Conservation (phyloP, 2,888 invertebrate genomes). For the Phyto melanocephala region DNA sequence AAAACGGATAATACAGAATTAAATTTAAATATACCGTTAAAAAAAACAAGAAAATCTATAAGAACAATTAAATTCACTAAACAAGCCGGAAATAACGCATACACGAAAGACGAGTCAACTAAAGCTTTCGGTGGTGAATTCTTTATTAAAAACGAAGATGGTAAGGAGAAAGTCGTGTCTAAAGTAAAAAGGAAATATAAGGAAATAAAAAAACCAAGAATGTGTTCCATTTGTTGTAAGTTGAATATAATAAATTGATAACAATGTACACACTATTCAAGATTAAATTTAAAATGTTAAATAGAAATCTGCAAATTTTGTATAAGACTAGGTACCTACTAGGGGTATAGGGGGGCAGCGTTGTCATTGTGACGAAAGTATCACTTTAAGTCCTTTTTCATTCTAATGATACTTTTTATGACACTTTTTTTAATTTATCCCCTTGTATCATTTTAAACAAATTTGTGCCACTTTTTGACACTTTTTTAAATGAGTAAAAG, state of each 20-base stretch:
- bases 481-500: too few species aligned
- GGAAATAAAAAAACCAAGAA: constrained; percentile 25
- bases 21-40: background rate
- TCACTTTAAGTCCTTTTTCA: too few species aligned
- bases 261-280: background rate
- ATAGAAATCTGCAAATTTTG: too few species aligned
- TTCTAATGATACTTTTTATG: too few species aligned
- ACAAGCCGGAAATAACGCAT: background rate
- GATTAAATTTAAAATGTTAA: too few species aligned
- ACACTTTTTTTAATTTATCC: too few species aligned
- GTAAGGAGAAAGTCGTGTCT: background rate
- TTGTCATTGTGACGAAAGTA: too few species aligned
- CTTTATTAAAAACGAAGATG: background rate
- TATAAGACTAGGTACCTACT: too few species aligned
- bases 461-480: too few species aligned
- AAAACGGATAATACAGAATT: background rate
- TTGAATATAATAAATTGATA: background rate
- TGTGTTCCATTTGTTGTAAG: constrained; percentile 59
- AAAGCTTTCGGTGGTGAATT: background rate
- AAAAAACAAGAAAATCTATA: background rate
- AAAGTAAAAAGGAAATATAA: background rate
- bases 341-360: too few species aligned
- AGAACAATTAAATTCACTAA: background rate
- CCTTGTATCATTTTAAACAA: too few species aligned
- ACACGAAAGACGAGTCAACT: background rate